Conservation (phyloP, 2,113 vertebrate species). For the Mesitornis unicolor region DNA sequence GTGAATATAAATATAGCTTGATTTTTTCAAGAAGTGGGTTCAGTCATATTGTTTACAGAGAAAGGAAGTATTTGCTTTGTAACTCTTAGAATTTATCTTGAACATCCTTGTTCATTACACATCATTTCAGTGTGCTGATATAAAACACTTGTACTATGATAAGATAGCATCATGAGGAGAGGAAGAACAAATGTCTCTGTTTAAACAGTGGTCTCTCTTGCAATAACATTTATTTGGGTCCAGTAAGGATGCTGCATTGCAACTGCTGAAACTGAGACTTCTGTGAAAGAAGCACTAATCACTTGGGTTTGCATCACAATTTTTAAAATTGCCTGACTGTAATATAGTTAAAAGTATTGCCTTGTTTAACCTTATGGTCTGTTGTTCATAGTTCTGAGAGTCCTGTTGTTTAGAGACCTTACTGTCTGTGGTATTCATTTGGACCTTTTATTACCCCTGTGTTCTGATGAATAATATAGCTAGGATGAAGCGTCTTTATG, state of each 20-base stretch:
- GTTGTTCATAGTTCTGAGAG: neutral
- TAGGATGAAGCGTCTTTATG: neutral
- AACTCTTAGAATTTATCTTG: conserved; percentile 69
- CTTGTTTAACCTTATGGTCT: neutral
- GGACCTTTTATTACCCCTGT: neutral
- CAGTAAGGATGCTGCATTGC: conserved; percentile 20
- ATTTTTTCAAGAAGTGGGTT: conserved; percentile 82
- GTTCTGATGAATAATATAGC: neutral
- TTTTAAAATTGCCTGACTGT: neutral
- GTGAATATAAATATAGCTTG: conserved; percentile 84
- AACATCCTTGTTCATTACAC: conserved; percentile 65
- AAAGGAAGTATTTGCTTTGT: conserved; percentile 74
- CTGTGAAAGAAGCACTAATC: neutral
- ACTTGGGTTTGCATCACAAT: neutral
- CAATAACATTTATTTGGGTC: conserved; percentile 23
- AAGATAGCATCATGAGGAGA: conserved; percentile 63
- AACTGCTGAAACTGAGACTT: neutral
- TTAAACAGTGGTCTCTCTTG: conserved; percentile 60
- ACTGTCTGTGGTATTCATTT: neutral
- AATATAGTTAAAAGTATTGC: neutral
- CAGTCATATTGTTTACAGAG: conserved; percentile 83
- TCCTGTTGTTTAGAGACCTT: neutral
- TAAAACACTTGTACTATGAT: conserved; percentile 64
- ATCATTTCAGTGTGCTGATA: conserved; percentile 68
- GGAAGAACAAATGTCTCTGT: conserved; percentile 67